Conservation (phyloP, 1,140 invertebrate species). For the Kradibia gibbosae region DNA sequence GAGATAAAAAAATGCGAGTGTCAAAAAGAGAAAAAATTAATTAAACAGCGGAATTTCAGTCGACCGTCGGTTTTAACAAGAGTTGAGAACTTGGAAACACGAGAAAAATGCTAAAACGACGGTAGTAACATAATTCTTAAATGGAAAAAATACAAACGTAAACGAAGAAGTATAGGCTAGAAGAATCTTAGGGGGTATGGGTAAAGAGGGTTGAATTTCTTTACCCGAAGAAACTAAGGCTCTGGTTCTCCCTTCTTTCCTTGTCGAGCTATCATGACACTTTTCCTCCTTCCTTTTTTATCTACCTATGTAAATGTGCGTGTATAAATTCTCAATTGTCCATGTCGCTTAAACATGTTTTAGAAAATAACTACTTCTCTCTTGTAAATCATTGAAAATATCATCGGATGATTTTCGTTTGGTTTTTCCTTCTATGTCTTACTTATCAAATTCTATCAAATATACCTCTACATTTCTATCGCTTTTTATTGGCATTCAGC, state of each 20-base stretch:
- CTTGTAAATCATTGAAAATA: slow-evolving; percentile 58
- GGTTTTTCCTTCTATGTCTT: slow-evolving; percentile 25
- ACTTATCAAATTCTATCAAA: too few relatives aligned
- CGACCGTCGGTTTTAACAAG: slow-evolving; percentile 32
- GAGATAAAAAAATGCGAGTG: slow-evolving; percentile 24
- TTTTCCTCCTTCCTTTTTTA: slow-evolving; percentile 54
- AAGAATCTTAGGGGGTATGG: slow-evolving; percentile 29
- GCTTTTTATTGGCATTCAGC: too few relatives aligned
- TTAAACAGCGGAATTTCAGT: slow-evolving; percentile 37
- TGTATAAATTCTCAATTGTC: slow-evolving; percentile 59
- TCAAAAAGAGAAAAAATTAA: slow-evolving; percentile 34
- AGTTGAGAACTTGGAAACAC: slow-evolving; percentile 36
- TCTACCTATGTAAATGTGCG: slow-evolving; percentile 54
- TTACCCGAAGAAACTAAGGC: slow-evolving; percentile 49
- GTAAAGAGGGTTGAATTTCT: slow-evolving; percentile 53
- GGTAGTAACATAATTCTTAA: slow-evolving; percentile 48
- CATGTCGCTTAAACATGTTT: slow-evolving; percentile 68
- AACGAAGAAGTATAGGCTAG: slow-evolving; percentile 36
- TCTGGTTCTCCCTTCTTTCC: slow-evolving; percentile 49
- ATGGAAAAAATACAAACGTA: slow-evolving; percentile 44
- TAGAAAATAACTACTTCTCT: slow-evolving; percentile 53
- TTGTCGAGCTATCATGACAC: slow-evolving; percentile 25
- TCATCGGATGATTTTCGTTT: slow-evolving; percentile 65
- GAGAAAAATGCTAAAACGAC: slow-evolving; percentile 44
- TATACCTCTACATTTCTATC: too few relatives aligned